Conservation (phyloP, 2,113 vertebrate species). For the Damaliscus lunatus region DNA sequence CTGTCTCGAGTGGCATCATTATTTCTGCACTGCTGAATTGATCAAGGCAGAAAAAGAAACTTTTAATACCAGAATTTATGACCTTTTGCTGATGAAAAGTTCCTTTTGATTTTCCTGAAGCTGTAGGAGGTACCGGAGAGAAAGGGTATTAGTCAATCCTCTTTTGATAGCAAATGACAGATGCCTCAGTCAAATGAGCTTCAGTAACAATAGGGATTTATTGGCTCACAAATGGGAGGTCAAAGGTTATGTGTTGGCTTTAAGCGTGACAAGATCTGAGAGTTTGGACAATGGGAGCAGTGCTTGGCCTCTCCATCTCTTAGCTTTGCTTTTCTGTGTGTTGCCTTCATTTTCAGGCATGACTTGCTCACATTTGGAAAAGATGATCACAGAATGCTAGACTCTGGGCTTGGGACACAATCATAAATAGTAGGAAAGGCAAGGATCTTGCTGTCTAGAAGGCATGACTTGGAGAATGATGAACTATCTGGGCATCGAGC, state of each 20-base stretch:
- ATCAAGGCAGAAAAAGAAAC: slow-evolving; percentile 52
- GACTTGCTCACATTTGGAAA: neutral
- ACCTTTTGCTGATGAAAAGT: slow-evolving; percentile 44
- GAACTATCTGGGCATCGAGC: neutral
- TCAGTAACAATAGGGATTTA: neutral
- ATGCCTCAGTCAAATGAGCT: neutral
- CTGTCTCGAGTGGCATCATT: slow-evolving; percentile 45
- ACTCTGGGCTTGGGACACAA: neutral
- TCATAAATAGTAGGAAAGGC: neutral
- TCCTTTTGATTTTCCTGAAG: slow-evolving; percentile 9
- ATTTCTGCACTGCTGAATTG: slow-evolving; percentile 16
- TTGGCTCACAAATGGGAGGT: neutral
- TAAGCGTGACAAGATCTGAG: neutral
- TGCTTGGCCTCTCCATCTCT: neutral
- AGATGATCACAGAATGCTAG: neutral
- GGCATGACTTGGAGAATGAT: neutral
- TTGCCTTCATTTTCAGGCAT: neutral
- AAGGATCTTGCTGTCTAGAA: neutral
- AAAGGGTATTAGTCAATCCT: neutral
- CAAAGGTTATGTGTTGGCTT: neutral
- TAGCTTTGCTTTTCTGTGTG: neutral
- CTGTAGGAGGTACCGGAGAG: neutral
- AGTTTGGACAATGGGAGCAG: neutral
- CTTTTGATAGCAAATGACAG: slow-evolving; percentile 24
- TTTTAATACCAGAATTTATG: slow-evolving; percentile 33